Conservation (phyloP, 2,113 vertebrate species). For the Apteryx mantelli region DNA sequence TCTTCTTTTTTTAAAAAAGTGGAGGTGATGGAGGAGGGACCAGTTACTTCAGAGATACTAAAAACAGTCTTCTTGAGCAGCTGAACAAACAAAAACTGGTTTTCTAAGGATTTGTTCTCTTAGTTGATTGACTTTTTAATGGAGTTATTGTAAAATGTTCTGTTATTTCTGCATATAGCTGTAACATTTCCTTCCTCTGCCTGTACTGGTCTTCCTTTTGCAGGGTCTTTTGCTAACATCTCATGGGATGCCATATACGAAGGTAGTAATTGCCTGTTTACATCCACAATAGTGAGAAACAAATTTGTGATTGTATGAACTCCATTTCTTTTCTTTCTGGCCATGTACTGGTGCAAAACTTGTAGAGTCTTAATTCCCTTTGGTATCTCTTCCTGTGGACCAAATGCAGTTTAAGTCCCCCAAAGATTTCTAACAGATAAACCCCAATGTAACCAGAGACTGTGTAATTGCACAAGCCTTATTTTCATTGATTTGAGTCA, state of each 20-base stretch:
- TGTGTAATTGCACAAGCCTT: not conserved
- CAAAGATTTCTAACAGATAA: not conserved
- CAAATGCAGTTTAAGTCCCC: accelerated
- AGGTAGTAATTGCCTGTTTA: not conserved
- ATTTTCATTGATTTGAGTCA: not conserved
- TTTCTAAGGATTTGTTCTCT: not conserved
- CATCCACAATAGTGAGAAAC: not conserved
- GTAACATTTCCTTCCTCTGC: not conserved
- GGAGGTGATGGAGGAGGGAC: not conserved
- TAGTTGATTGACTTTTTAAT: not conserved
- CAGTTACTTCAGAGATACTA: not conserved
- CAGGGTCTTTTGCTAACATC: not conserved
- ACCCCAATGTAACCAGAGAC: not conserved
- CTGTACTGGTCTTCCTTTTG: not conserved
- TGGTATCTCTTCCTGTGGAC: not conserved
- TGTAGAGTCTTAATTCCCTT: not conserved
- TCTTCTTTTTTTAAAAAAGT: not conserved
- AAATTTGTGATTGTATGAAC: not conserved
- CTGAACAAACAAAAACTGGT: not conserved
- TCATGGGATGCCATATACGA: not conserved
- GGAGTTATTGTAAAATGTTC: not conserved
- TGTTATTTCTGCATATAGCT: not conserved
- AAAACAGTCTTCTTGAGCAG: not conserved
- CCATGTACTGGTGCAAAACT: not conserved
- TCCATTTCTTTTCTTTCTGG: not conserved